phyloP scores from a whole-genome alignment of 2,888 invertebrate genomes.

The Allacma fusca region DNA sequence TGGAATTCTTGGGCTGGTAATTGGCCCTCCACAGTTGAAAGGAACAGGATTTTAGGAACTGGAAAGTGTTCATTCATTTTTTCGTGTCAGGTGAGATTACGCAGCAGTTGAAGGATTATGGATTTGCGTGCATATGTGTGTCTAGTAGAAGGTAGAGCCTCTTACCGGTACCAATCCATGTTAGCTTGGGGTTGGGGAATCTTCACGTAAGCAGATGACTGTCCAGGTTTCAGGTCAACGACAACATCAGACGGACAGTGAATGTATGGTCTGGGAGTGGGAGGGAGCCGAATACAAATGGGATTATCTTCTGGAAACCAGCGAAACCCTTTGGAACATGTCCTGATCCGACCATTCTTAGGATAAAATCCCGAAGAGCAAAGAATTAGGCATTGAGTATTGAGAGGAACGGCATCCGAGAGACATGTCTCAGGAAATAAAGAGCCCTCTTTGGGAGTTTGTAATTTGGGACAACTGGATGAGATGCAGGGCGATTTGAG shows the following conservation, averaged over 20 bases:
- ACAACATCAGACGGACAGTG: conserved; percentile 72
- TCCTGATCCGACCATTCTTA: conserved; percentile 60
- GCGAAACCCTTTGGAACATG: conserved; percentile 59
- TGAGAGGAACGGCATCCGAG: conserved; percentile 66
- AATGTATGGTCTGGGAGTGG: conserved; percentile 69
- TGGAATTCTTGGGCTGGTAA: too few species aligned
- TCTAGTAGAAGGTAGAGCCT: background rate
- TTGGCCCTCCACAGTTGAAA: too few species aligned
- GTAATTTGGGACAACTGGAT: conserved; percentile 66
- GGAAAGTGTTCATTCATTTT: too few species aligned
- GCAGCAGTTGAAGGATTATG: too few species aligned
- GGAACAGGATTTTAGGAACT: too few species aligned
- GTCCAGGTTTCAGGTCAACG: conserved; percentile 68
- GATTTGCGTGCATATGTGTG: too few species aligned
- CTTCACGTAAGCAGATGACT: conserved; percentile 66
- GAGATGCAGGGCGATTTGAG: conserved; percentile 50
- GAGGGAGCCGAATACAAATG: conserved; percentile 59
- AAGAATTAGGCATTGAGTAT: conserved; percentile 62
- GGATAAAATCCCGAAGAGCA: conserved; percentile 61
- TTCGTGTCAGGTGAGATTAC: too few species aligned
- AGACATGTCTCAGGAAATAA: conserved; percentile 68
- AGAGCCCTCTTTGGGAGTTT: conserved; percentile 67
- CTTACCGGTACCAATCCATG: conserved; percentile 72
- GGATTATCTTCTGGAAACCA: conserved; percentile 62
- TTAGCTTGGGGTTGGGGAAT: conserved; percentile 72